Base-by-base conservation (phyloP, 2,888 invertebrate species). In the Serripes groenlandicus region DNA sequence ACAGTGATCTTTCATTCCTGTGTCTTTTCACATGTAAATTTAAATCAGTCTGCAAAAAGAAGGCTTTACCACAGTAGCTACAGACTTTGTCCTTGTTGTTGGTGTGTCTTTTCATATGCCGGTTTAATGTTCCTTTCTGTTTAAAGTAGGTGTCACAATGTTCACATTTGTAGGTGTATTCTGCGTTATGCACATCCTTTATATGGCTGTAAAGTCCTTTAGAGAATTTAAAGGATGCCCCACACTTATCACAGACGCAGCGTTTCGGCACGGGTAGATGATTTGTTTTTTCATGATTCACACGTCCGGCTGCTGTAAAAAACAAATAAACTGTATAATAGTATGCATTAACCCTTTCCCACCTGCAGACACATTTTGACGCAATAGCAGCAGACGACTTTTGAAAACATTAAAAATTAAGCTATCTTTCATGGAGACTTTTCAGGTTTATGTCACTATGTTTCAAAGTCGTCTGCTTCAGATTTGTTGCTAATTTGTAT, bases 61-160 rank as follows among this genome's bases (percentile, higher is more conserved):
- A 80, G 28, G 64, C 30, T 35, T 72, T 72, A 26, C 60, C 28
- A 35, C 80, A 80, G 42, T 23, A 21, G 5, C 23, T 1, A 11
- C 56, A 56, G 2, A 56, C 56, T 56, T 56, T 56, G 28, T 56
- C 56, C 23, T 56, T 56, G 11, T 21, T 56, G 23, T 23, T 26
- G 11, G 56, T 26, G 23, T 56, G 56, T 3, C 23, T 21, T 5
- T 56, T 56, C 56, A 26, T 56, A 5, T 56, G 56, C n/a, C 56
- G 56, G 23, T 56, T 56, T n/a, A 56, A 26, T 26, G 56, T 56
- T 11, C 56, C 56, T 11, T 52, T 60, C 15, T 70, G 49, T 54
- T 37, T 75, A 58, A 78, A 82, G 26, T 54, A n/a, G 30, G 71
- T 75, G 23, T 49, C 34, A 72, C 82, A 82, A 5, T 70, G 32